These are phyloP conservation scores for Eurytemora carolleeae DNA, from an alignment of 1,140 invertebrate species.

Conservation along the genomic window DNA sequence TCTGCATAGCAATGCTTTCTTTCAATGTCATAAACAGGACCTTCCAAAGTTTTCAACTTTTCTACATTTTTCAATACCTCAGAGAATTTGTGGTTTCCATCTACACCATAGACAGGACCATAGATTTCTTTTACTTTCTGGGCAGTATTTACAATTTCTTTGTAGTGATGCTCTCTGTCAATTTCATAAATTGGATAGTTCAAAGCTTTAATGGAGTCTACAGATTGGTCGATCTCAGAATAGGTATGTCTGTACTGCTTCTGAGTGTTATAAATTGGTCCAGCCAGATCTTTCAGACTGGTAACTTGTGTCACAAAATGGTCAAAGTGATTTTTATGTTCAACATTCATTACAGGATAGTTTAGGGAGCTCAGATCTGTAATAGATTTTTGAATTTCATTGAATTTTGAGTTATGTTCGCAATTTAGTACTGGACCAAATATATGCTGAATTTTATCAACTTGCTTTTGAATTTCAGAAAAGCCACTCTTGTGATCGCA, in stretches of 20 bases:
- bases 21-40: constrained; percentile 11
- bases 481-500: constrained; percentile 1
- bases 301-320: constrained; percentile 1
- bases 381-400: not conserved
- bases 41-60: constrained; percentile 7
- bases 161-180: constrained; percentile 6
- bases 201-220: not conserved
- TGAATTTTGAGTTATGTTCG: constrained; percentile 4
- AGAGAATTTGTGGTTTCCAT: constrained; percentile 5
- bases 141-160: constrained; percentile 8
- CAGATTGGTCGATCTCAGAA: constrained; percentile 5
- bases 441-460: constrained; percentile 4
- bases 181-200: constrained; percentile 6
- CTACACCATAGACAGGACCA: constrained; percentile 14
- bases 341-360: not conserved
- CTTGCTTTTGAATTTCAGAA: constrained; percentile 4
- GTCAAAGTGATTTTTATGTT: constrained; percentile 2
- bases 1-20: constrained; percentile 10
- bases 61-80: constrained; percentile 9
- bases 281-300: not conserved
- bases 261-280: constrained; percentile 7
- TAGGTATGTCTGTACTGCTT: not conserved
- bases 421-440: constrained; percentile 4
- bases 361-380: not conserved
- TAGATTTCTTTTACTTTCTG: constrained; percentile 10